phyloP scores from a whole-genome alignment of 2,113 vertebrate genomes.

The Odontesthes bonariensis region DNA sequence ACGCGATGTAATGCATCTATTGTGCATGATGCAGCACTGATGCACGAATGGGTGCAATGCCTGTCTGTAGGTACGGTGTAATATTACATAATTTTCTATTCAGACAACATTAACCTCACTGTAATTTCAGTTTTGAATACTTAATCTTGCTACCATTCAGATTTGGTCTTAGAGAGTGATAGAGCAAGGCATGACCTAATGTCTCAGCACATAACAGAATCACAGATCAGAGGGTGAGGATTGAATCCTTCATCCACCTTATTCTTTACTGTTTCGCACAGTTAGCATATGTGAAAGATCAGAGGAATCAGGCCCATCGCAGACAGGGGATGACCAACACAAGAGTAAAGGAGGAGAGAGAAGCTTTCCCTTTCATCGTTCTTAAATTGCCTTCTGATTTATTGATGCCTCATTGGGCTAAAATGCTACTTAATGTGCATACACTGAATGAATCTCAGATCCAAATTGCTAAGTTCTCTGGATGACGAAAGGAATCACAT shows the following conservation, averaged over 20 bases:
- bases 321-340: constrained; percentile 1
- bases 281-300: constrained; percentile 44
- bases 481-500: constrained; percentile 57
- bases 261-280: constrained; percentile 38
- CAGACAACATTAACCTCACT: too few relatives aligned
- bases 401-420: constrained; percentile 48
- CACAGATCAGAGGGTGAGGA: constrained; percentile 17
- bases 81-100: too few relatives aligned
- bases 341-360: constrained; percentile 1
- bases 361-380: constrained; percentile 6
- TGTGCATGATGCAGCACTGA: too few relatives aligned
- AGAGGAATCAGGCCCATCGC: constrained; percentile 13
- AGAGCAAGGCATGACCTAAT: neutral
- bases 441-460: constrained; percentile 19
- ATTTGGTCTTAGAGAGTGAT: neutral
- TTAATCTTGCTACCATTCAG: neutral
- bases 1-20: too few relatives aligned
- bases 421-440: constrained; percentile 42
- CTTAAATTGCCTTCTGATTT: constrained; percentile 43
- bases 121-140: neutral
- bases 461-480: constrained; percentile 47
- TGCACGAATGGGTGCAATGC: too few relatives aligned
- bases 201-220: constrained; percentile 3
- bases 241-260: constrained; percentile 35
- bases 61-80: too few relatives aligned